Conservation (phyloP, 2,113 vertebrate species). For the Paralichthys olivaceus region DNA sequence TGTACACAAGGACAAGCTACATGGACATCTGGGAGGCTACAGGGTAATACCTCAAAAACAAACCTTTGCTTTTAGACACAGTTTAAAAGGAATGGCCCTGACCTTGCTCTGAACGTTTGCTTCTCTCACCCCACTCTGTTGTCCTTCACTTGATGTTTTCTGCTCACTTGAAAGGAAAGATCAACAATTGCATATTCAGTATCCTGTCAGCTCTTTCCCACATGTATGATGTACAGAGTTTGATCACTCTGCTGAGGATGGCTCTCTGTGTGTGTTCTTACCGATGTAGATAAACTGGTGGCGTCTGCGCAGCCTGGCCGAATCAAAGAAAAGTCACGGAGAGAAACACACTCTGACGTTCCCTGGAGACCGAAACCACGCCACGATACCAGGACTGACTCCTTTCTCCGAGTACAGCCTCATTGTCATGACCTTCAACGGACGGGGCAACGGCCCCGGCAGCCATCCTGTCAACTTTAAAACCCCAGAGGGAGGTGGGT, state of each 20-base stretch:
- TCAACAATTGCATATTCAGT: background rate
- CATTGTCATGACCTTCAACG: conserved; percentile 91
- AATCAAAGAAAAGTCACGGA: conserved; percentile 85
- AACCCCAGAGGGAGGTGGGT: conserved; percentile 96
- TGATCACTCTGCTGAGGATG: background rate
- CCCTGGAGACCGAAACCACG: conserved; percentile 84
- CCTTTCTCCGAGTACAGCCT: conserved; percentile 94
- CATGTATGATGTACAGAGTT: background rate
- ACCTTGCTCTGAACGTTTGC: conserved; percentile 49
- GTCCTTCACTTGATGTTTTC: conserved; percentile 33
- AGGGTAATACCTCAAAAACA: conserved; percentile 86
- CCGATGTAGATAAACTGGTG: conserved; percentile 90
- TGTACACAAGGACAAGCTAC: conserved; percentile 91
- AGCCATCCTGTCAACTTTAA: conserved; percentile 88
- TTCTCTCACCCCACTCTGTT: conserved; percentile 31
- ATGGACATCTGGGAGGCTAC: conserved; percentile 93
- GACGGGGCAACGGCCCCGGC: conserved; percentile 92
- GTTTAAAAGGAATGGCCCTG: conserved; percentile 70
- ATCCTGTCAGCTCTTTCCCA: background rate
- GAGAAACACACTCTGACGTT: conserved; percentile 86
- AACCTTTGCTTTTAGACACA: conserved; percentile 66
- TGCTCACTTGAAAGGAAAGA: background rate
- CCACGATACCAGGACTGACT: conserved; percentile 87
- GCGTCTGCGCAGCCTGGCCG: conserved; percentile 88
- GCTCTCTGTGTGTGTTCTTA: conserved; percentile 2